phyloP scores from a whole-genome alignment of 2,113 vertebrate species.

The Macroglossus sobrinus region DNA sequence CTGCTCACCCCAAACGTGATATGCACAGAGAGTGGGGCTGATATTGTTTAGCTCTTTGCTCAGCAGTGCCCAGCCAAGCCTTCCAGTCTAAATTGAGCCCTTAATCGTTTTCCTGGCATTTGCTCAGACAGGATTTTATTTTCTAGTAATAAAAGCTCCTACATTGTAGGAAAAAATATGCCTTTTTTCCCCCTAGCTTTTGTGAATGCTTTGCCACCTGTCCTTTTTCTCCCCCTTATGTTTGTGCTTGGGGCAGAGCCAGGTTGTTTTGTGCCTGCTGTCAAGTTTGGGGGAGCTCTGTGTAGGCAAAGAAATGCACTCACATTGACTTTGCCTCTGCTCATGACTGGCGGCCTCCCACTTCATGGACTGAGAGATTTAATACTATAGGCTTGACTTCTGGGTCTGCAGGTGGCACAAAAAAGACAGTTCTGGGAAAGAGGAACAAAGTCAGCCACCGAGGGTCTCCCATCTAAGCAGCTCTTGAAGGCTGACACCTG shows the following conservation, averaged over 20 bases:
- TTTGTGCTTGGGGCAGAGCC: constrained; percentile 50
- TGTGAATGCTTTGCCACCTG: constrained; percentile 55
- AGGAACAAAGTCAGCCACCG: not conserved
- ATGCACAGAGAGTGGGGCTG: constrained; percentile 54
- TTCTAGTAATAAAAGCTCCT: constrained; percentile 63
- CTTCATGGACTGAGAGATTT: not conserved
- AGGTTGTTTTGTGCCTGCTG: constrained; percentile 42
- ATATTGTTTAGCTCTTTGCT: constrained; percentile 37
- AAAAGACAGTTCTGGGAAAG: not conserved
- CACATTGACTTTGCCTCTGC: not conserved
- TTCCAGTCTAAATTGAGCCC: constrained; percentile 54
- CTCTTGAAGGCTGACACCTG: not conserved
- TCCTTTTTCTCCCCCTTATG: not conserved
- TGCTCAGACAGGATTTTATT: constrained; percentile 60
- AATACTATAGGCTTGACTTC: not conserved
- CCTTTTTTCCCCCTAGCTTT: not conserved
- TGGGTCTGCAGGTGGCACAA: not conserved
- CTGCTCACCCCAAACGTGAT: constrained; percentile 58
- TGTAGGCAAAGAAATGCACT: not conserved
- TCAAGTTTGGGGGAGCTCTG: constrained; percentile 18
- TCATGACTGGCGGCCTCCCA: not conserved
- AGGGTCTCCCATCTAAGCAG: not conserved
- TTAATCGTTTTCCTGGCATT: constrained; percentile 56
- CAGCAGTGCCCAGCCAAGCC: not conserved
- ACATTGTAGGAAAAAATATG: constrained; percentile 34